A percentile compares a stretch with the other conserved stretches of the same genome.
Conservation (phyloP, 2,797 vertebrate genomes). For the Peromyscus eremicus region DNA sequence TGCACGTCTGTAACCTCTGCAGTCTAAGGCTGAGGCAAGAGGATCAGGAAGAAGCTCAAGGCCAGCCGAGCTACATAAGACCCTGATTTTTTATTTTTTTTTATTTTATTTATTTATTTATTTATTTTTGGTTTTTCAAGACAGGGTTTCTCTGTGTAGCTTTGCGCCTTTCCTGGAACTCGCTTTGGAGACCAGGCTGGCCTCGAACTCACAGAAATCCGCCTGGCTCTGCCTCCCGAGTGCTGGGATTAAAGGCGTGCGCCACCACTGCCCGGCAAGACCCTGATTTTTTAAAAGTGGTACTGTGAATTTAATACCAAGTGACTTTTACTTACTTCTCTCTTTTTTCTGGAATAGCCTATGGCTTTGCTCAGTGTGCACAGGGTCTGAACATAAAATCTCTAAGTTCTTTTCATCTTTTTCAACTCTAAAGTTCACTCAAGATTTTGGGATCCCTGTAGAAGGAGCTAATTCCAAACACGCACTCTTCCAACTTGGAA, state of each 20-base stretch:
- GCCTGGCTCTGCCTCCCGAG: too few relatives aligned
- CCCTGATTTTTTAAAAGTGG: not conserved
- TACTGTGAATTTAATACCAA: conserved; percentile 32
- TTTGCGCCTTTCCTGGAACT: too few relatives aligned
- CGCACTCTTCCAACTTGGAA: not conserved
- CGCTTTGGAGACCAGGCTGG: too few relatives aligned
- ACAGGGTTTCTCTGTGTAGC: too few relatives aligned
- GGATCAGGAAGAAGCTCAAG: not conserved
- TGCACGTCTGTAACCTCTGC: not conserved
- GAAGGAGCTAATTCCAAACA: not conserved
- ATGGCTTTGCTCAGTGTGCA: not conserved
- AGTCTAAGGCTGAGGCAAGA: not conserved
- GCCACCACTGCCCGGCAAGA: too few relatives aligned
- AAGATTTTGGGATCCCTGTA: not conserved
- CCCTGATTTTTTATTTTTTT: not conserved
- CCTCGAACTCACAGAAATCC: too few relatives aligned
- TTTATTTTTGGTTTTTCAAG: too few relatives aligned
- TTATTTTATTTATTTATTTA: too few relatives aligned
- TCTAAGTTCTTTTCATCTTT: conserved; percentile 43
- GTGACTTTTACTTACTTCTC: conserved; percentile 30
- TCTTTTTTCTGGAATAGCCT: conserved; percentile 24
- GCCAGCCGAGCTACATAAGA: not conserved
- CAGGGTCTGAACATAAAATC: not conserved
- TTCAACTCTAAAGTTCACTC: conserved; percentile 39
- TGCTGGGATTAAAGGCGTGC: too few relatives aligned